These are phyloP conservation scores for Pantherophis guttatus DNA, from an alignment of 2,113 vertebrate species.

Conservation along the genomic window DNA sequence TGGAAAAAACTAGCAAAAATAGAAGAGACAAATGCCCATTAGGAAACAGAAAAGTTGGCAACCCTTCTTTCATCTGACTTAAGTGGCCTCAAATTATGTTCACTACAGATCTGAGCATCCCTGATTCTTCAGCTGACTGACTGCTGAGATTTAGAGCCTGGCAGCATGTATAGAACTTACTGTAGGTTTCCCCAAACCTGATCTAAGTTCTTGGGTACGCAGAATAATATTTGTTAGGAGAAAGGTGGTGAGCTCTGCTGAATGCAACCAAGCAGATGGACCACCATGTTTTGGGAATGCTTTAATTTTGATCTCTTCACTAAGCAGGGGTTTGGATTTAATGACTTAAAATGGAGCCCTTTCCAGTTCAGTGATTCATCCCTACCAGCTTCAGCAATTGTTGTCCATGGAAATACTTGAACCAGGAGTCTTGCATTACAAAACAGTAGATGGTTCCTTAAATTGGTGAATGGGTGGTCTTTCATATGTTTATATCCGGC, in stretches of 20 bases:
- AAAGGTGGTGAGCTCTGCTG: background rate
- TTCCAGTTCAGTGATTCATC: background rate
- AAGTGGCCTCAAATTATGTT: background rate
- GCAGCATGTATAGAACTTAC: background rate
- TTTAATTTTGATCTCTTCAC: background rate
- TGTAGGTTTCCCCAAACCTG: background rate
- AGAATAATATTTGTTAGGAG: background rate
- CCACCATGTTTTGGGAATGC: background rate
- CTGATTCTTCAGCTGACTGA: background rate
- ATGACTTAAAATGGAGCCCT: background rate
- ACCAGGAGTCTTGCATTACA: background rate
- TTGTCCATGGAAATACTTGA: background rate
- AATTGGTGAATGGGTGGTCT: background rate
- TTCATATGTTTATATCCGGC: background rate
- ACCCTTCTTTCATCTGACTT: background rate
- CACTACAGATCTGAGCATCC: background rate
- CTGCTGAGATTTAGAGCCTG: background rate
- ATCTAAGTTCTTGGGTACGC: background rate
- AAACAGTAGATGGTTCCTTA: background rate
- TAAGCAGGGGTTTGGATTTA: background rate
- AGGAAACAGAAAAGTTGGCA: background rate
- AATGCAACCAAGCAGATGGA: background rate
- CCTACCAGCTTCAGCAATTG: background rate
- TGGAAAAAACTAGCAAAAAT: background rate
- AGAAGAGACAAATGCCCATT: background rate